A percentile compares a stretch with the other conserved stretches of the same genome.
These are phyloP conservation scores for Choloepus hoffmanni DNA, from an alignment of 2,113 vertebrate genomes.

Conservation along the genomic window DNA sequence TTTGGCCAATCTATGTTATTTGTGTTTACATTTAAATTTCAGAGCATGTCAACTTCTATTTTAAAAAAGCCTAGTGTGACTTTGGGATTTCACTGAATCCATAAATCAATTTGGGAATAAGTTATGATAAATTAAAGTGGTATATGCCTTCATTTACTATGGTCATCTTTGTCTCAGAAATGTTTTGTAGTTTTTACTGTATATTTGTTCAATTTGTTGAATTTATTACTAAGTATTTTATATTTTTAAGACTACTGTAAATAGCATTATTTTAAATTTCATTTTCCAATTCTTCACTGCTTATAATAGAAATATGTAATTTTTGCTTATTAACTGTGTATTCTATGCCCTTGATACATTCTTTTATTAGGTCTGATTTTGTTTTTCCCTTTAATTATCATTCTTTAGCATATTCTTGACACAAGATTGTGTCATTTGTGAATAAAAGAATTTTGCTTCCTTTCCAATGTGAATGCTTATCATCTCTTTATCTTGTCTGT, in stretches of 20 bases:
- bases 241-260: not conserved
- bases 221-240: not conserved
- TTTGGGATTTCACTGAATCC: not conserved
- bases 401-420: not conserved
- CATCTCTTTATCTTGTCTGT: not conserved
- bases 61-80: not conserved
- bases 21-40: not conserved
- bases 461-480: not conserved
- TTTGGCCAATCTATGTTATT: not conserved
- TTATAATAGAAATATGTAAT: not conserved
- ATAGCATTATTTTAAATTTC: not conserved
- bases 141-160: not conserved
- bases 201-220: not conserved
- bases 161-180: not conserved
- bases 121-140: not conserved
- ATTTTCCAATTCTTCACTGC: not conserved
- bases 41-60: not conserved
- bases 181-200: not conserved
- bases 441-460: not conserved
- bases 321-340: not conserved
- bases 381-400: not conserved
- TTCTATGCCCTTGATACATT: not conserved
- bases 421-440: not conserved
- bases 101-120: not conserved
- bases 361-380: not conserved